A percentile compares a stretch with the other conserved stretches of the same genome.
phyloP scores from a whole-genome alignment of 2,888 invertebrate genomes.

The Sesia apiformis region DNA sequence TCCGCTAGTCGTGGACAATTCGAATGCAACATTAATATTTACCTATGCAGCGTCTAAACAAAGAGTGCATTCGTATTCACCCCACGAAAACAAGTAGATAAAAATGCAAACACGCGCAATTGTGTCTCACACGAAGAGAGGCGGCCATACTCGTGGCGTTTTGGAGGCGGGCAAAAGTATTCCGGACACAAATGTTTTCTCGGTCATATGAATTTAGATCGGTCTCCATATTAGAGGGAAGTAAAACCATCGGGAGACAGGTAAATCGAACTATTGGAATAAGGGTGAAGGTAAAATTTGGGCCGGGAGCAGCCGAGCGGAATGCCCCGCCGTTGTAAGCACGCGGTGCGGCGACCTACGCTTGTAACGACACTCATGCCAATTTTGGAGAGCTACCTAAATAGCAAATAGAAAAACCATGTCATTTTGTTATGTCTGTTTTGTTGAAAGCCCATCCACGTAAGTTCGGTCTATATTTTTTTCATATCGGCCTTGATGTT shows the following conservation, averaged over 20 bases:
- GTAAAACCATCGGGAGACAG: constrained; percentile 23
- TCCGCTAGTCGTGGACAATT: constrained; percentile 30
- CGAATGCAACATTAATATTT: constrained; percentile 53
- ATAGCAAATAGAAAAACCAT: constrained; percentile 10
- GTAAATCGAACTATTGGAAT: constrained; percentile 32
- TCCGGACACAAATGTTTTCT: constrained; percentile 62
- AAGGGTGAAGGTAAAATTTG: constrained; percentile 35
- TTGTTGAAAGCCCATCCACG: too few relatives aligned
- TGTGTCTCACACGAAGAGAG: constrained; percentile 61
- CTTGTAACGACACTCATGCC: constrained; percentile 22
- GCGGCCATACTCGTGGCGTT: constrained; percentile 27
- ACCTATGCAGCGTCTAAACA: constrained; percentile 55
- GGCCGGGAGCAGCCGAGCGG: constrained; percentile 15
- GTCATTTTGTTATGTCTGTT: not conserved
- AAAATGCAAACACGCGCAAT: constrained; percentile 71
- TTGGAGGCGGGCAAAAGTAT: constrained; percentile 37
- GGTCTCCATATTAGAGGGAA: constrained; percentile 55
- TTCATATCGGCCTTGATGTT: too few relatives aligned
- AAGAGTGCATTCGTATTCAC: constrained; percentile 64
- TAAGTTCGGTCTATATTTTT: constrained; percentile 2
- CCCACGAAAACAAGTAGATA: constrained; percentile 69
- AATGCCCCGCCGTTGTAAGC: constrained; percentile 26
- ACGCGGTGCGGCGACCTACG: constrained; percentile 23
- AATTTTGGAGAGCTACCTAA: constrained; percentile 24
- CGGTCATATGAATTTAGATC: constrained; percentile 69